phyloP scores from a whole-genome alignment of 2,888 invertebrate genomes.

The Dryomyza anilis region DNA sequence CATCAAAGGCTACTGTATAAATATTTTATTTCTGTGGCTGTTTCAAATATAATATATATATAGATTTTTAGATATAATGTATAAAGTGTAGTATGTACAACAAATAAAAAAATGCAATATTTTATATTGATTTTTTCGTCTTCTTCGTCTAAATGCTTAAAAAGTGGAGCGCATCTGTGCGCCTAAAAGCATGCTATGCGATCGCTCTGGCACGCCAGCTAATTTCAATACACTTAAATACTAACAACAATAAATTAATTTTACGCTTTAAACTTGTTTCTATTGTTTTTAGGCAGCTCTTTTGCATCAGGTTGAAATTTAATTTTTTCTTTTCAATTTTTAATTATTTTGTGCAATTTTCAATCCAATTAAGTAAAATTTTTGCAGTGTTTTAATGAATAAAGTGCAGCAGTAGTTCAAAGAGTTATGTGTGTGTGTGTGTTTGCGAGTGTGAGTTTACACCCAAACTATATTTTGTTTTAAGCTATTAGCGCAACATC shows the following conservation, averaged over 20 bases:
- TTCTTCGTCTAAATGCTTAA: no score
- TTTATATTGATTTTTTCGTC: slow-evolving; percentile 20
- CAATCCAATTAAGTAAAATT: neutral
- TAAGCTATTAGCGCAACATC: slow-evolving; percentile 18
- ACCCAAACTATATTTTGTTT: slow-evolving; percentile 22
- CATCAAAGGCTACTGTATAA: slow-evolving; percentile 14
- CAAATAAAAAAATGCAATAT: slow-evolving; percentile 23
- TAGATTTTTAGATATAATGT: neutral
- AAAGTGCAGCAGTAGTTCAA: slow-evolving; percentile 21
- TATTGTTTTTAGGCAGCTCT: slow-evolving; percentile 38
- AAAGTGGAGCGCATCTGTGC: no score
- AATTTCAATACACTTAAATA: neutral
- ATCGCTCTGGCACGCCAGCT: no score
- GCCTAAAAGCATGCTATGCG: no score
- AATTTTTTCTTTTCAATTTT: neutral
- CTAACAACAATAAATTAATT: neutral
- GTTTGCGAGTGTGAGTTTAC: neutral
- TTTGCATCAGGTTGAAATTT: slow-evolving; percentile 34
- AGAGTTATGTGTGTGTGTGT: neutral
- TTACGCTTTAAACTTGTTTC: neutral
- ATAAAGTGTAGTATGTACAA: slow-evolving; percentile 16
- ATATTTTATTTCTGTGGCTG: neutral
- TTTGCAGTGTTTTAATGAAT: slow-evolving; percentile 10
- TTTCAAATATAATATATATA: neutral
- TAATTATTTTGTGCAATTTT: no score